Evolutionary conservation across 2,797 vertebrate species (phyloP).

Genomic region (Heteromormyrus szaboi): DNA sequence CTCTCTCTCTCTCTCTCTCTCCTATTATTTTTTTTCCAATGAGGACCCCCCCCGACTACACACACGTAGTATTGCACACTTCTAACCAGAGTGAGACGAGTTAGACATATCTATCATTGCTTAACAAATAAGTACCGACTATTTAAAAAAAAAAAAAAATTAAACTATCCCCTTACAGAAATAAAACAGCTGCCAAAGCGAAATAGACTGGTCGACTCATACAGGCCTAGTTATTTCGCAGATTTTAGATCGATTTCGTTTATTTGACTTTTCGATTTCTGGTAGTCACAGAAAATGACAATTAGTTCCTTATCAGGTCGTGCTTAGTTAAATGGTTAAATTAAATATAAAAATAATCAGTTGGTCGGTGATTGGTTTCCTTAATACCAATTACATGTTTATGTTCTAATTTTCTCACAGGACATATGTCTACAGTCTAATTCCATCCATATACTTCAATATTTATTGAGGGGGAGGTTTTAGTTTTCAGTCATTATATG

Average conservation of each 20-base stretch:
- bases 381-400: background rate
- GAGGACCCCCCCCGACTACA: slow-evolving; percentile 23
- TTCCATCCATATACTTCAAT: background rate
- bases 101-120: background rate
- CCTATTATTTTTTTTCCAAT: slow-evolving; percentile 21
- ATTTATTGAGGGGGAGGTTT: background rate
- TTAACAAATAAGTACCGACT: background rate
- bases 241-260: background rate
- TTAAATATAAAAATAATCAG: background rate
- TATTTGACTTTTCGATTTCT: background rate
- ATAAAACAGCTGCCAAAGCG: background rate
- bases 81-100: background rate
- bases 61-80: background rate
- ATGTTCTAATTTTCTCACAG: background rate
- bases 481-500: background rate
- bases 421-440: background rate
- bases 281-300: background rate
- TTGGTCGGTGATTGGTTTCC: background rate
- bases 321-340: background rate
- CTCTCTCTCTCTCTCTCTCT: slow-evolving; percentile 19
- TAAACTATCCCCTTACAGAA: background rate
- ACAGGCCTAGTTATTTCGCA: background rate
- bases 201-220: background rate
- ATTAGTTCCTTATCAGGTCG: background rate
- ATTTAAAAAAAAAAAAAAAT: background rate